Evolutionary conservation across 2,888 invertebrate species (phyloP).

Genomic region (Bibio marci): DNA sequence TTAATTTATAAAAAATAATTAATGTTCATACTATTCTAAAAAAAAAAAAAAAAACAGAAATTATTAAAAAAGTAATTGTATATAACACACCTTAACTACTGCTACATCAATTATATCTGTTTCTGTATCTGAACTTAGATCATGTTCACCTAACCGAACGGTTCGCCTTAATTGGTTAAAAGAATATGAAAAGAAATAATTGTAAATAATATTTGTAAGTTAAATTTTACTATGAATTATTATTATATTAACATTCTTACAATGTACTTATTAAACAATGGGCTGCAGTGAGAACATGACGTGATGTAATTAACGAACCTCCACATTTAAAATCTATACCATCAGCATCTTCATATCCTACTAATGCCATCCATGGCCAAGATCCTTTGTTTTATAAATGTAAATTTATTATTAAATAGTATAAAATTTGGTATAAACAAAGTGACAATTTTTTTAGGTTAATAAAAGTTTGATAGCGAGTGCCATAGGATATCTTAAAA

Average conservation of each 20-base stretch:
- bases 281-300: conserved; percentile 51
- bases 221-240: too few relatives aligned
- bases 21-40: too few relatives aligned
- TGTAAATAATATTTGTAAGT: too few relatives aligned
- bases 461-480: too few relatives aligned
- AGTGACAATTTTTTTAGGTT: too few relatives aligned
- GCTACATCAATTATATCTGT: conserved; percentile 33
- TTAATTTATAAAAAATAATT: too few relatives aligned
- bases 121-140: conserved; percentile 42
- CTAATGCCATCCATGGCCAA: conserved; percentile 64
- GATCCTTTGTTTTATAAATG: conserved; percentile 33
- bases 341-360: conserved; percentile 51
- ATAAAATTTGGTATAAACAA: not conserved
- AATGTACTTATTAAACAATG: conserved; percentile 21
- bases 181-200: too few relatives aligned
- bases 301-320: conserved; percentile 45
- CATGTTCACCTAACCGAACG: conserved; percentile 63
- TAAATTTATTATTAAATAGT: too few relatives aligned
- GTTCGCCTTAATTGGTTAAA: too few relatives aligned
- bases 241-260: too few relatives aligned
- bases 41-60: too few relatives aligned
- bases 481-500: not conserved
- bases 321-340: conserved; percentile 30
- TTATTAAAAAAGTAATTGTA: too few relatives aligned
- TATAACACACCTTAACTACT: conserved; percentile 36